phyloP scores from a whole-genome alignment of 2,797 vertebrate genomes.

The Argya squamiceps region DNA sequence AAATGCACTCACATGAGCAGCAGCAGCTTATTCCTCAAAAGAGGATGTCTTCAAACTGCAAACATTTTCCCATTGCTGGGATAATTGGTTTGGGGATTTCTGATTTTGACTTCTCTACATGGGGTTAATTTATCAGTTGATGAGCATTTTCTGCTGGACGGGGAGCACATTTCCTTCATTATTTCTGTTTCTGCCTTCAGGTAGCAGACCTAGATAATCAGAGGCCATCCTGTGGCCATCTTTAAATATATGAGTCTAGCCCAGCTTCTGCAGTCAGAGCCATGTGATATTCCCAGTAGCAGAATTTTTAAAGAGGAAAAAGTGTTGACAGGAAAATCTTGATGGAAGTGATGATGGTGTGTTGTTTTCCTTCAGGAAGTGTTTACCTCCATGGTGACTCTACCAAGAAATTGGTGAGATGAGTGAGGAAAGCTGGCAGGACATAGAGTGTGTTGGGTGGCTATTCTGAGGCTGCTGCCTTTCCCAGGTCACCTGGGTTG shows the following conservation, averaged over 20 bases:
- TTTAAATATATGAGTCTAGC: background rate
- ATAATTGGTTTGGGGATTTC: background rate
- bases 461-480: background rate
- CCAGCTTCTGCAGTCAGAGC: background rate
- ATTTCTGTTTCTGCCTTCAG: background rate
- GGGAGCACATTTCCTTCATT: background rate
- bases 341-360: background rate
- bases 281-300: background rate
- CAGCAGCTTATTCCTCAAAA: background rate
- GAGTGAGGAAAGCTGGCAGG: background rate
- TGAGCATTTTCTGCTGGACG: background rate
- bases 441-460: background rate
- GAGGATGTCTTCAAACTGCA: background rate
- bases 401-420: background rate
- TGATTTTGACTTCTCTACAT: background rate
- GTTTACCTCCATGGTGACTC: background rate
- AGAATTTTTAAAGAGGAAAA: background rate
- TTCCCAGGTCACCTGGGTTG: background rate
- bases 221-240: background rate
- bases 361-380: background rate
- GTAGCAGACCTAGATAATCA: background rate
- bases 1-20: accelerated
- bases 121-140: background rate
- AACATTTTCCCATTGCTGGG: background rate
- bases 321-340: background rate